Evolutionary conservation across 2,113 vertebrate genomes (phyloP), one percentile per base, ranked within the genome.

Genomic region (Seriola quinqueradiata): DNA sequence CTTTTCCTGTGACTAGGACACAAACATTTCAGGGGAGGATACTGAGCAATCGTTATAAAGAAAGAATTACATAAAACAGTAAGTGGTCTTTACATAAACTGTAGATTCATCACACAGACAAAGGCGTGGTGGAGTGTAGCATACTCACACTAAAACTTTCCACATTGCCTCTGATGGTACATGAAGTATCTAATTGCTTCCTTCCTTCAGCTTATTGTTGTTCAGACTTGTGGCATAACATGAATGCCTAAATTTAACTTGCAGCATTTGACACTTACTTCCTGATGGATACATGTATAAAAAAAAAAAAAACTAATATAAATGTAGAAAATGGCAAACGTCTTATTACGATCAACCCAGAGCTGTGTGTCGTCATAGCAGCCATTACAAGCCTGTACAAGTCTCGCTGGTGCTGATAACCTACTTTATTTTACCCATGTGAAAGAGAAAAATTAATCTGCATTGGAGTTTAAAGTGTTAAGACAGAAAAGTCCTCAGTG

Each of bases 1-100:
- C 17, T 6, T 67, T 54, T 52, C 14, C 16, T 14, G 17, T 83
- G 77, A 90, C 71, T 82, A 67, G 87, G 54, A 77, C 28, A 44
- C 11, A 44, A 36, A 68, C 1, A 23, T 21, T 36, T 42, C 4
- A 14, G 9, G 32, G 40, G 17, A 44, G 21, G 28, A 52, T 32
- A 32, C 59, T 78, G 46, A 55, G 44, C 55, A 60, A 79, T 38
- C 12, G 8, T 0, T 36, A 16, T 23, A 17, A 61, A 14, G 34
- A 61, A 28, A 77, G 8, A 23, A 17, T 3, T n/a, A 13, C 36
- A 40, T 25, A 28, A 63, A 46, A 4, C 0, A 67, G 54, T 54
- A 67, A 38, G 19, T 61, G 17, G 3, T 72, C 28, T 64, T 58
- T 0, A 8, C 28, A 19, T 57, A 28, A 42, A 40, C 9, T 70